phyloP scores from a whole-genome alignment of 2,797 vertebrate species.

The Sciurus carolinensis region DNA sequence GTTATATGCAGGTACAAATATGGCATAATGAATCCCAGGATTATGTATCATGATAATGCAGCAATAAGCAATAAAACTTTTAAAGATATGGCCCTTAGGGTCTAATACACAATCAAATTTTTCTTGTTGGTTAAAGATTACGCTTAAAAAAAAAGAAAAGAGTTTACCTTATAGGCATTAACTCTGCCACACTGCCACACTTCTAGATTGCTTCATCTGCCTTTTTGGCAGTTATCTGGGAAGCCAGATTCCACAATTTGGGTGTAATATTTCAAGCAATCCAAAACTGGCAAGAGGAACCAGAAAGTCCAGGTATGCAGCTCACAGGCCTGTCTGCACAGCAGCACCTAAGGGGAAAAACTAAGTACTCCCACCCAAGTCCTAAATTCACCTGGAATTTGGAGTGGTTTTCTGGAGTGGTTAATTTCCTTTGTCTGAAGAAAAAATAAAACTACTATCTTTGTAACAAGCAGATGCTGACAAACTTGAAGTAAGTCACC shows the following conservation, averaged over 20 bases:
- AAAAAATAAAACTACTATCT: constrained; percentile 35
- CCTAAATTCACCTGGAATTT: neutral
- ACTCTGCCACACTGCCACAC: neutral
- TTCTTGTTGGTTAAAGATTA: constrained; percentile 7
- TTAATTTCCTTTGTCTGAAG: constrained; percentile 33
- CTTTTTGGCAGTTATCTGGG: neutral
- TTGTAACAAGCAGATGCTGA: neutral
- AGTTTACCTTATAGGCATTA: neutral
- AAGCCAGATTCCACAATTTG: constrained; percentile 12
- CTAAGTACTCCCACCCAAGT: neutral
- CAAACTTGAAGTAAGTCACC: neutral
- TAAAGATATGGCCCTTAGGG: neutral
- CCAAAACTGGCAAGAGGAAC: neutral
- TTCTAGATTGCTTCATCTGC: neutral
- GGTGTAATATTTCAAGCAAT: neutral
- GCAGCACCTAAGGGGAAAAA: neutral
- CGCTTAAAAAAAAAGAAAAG: neutral
- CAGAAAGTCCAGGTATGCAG: neutral
- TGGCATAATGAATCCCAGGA: no score
- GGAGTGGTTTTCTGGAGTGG: neutral
- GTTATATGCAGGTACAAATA: no score
- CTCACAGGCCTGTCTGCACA: neutral
- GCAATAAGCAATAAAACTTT: no score
- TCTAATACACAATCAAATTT: neutral
- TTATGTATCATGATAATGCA: no score